These are phyloP conservation scores for Scomber scombrus DNA, from an alignment of 2,113 vertebrate genomes.

Conservation along the genomic window DNA sequence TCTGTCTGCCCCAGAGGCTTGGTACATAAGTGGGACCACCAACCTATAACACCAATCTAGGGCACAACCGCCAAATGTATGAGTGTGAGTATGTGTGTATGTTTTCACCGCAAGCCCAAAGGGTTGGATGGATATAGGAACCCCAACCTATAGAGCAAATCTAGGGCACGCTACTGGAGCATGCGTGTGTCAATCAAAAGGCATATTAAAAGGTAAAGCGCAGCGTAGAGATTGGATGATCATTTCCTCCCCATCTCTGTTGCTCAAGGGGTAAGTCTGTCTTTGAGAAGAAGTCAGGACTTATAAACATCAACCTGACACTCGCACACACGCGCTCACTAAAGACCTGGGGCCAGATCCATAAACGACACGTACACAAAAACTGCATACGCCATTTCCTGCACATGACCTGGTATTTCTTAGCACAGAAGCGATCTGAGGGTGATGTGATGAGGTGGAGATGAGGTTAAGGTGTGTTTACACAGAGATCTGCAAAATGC, in stretches of 20 bases:
- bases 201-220: conserved; percentile 52
- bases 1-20: conserved; percentile 29
- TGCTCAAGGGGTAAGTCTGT: conserved; percentile 48
- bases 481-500: too few relatives aligned
- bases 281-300: conserved; percentile 54
- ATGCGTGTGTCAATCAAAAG: conserved; percentile 56
- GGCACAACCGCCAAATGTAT: conserved; percentile 29
- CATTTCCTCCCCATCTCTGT: conserved; percentile 45
- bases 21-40: conserved; percentile 8
- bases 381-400: too few relatives aligned
- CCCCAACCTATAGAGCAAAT: conserved; percentile 57
- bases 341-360: not conserved
- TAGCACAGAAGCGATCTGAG: too few relatives aligned
- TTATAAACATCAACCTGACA: conserved; percentile 66
- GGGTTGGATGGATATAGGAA: conserved; percentile 29
- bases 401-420: too few relatives aligned
- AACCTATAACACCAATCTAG: conserved; percentile 47
- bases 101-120: conserved; percentile 33
- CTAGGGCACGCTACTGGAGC: conserved; percentile 49
- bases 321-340: not conserved
- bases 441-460: too few relatives aligned
- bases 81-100: conserved; percentile 27
- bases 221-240: conserved; percentile 38
- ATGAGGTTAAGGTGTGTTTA: too few relatives aligned
- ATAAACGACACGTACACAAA: too few relatives aligned